Conservation (phyloP, 2,888 invertebrate genomes). For the Scaptodrosophila latifasciaeformis region DNA sequence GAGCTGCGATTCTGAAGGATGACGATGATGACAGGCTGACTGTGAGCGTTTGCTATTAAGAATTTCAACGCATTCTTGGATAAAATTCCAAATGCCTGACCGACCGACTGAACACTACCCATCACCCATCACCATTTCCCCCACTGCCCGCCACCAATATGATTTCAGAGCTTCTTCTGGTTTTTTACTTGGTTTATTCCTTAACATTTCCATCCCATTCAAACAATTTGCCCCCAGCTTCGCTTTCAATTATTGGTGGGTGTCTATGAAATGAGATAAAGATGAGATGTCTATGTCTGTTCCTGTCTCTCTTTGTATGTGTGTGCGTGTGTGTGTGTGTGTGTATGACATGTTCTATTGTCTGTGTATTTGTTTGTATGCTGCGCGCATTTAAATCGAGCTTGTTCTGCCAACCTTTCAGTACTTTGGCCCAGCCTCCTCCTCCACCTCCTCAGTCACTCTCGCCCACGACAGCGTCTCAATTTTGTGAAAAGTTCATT, state of each 20-base stretch:
- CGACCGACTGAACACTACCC: neutral
- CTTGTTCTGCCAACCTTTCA: no score
- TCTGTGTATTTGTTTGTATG: neutral
- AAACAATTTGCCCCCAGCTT: neutral
- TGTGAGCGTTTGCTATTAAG: slow-evolving; percentile 33
- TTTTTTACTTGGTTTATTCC: neutral
- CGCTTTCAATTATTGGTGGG: no score
- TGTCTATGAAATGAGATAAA: no score
- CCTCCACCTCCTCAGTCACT: no score
- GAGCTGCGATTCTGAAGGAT: slow-evolving; percentile 24
- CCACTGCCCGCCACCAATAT: slow-evolving; percentile 9
- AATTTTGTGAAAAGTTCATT: slow-evolving; percentile 54
- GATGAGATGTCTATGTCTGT: neutral
- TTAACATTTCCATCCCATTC: slow-evolving; percentile 1
- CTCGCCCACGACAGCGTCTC: neutral
- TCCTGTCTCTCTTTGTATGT: neutral
- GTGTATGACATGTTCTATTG: neutral
- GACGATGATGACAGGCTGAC: slow-evolving; percentile 35
- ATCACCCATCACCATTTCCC: neutral
- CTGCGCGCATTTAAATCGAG: neutral
- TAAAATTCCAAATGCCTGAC: slow-evolving; percentile 41
- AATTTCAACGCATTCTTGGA: slow-evolving; percentile 56
- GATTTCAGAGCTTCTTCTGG: neutral
- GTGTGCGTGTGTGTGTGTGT: neutral
- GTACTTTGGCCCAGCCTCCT: no score